Percentiles rank a stretch among this genome's conserved stretches.
These are phyloP conservation scores for Tetropium fuscum DNA, from an alignment of 2,888 invertebrate species.

Conservation along the genomic window DNA sequence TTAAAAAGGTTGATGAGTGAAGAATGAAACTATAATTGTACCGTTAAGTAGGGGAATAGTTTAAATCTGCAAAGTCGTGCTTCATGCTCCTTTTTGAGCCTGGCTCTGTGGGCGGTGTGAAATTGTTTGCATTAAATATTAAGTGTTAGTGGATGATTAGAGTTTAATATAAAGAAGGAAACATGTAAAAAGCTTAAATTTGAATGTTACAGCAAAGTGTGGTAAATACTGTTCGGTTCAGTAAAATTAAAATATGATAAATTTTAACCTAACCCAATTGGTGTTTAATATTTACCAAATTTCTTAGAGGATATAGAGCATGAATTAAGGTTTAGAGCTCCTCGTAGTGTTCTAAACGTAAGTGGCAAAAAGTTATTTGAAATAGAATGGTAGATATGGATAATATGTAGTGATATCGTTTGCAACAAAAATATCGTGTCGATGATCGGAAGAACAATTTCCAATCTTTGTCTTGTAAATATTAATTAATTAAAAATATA, in stretches of 20 bases:
- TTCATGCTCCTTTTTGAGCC: neutral
- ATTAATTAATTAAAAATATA: slow-evolving; percentile 53
- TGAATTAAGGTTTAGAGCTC: slow-evolving; percentile 41
- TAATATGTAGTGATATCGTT: slow-evolving; percentile 55
- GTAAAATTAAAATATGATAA: slow-evolving; percentile 46
- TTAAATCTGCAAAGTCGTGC: slow-evolving; percentile 37
- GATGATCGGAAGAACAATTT: slow-evolving; percentile 57
- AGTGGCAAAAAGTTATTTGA: slow-evolving; percentile 39
- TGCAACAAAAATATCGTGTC: slow-evolving; percentile 45
- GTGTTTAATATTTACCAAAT: slow-evolving; percentile 56
- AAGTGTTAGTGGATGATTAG: slow-evolving; percentile 64
- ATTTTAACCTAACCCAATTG: slow-evolving; percentile 57
- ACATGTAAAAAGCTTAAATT: slow-evolving; percentile 55
- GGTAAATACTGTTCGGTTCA: slow-evolving; percentile 52
- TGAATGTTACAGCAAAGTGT: slow-evolving; percentile 54
- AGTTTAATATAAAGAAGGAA: slow-evolving; percentile 55
- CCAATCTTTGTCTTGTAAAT: slow-evolving; percentile 59
- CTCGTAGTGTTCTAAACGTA: slow-evolving; percentile 38
- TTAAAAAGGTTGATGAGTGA: slow-evolving; percentile 47
- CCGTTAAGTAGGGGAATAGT: slow-evolving; percentile 58
- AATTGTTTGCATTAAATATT: slow-evolving; percentile 56
- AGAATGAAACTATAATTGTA: slow-evolving; percentile 51
- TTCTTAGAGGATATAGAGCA: slow-evolving; percentile 47
- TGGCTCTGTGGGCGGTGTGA: slow-evolving; percentile 23
- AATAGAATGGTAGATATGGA: slow-evolving; percentile 59